phyloP scores from a whole-genome alignment of 2,888 invertebrate species.

The Chrysina gloriosa region DNA sequence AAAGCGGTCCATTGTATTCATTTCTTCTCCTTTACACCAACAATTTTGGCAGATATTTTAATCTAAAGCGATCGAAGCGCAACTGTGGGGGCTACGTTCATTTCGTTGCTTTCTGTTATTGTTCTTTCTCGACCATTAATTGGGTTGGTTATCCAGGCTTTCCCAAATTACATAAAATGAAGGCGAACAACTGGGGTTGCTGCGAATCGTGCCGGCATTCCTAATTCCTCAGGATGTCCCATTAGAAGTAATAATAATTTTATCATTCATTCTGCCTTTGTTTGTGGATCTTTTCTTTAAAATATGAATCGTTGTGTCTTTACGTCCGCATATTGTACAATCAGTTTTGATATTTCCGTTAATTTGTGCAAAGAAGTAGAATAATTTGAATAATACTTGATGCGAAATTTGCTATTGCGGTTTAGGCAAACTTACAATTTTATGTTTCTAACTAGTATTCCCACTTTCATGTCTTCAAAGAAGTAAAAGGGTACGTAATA shows the following conservation, averaged over 20 bases:
- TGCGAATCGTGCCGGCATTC: not conserved
- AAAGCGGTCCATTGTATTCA: not conserved
- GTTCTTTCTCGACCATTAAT: slow-evolving; percentile 33
- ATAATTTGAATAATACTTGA: too few relatives aligned
- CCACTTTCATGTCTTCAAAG: too few relatives aligned
- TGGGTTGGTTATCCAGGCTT: slow-evolving; percentile 32
- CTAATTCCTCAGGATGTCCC: slow-evolving; percentile 31
- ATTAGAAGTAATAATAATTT: slow-evolving; percentile 35
- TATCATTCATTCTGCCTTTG: not conserved
- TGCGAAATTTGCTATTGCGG: too few relatives aligned
- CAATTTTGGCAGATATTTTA: slow-evolving; percentile 5
- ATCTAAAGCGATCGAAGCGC: slow-evolving; percentile 15
- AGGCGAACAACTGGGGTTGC: not conserved
- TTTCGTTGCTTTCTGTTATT: slow-evolving; percentile 29
- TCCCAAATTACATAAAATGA: slow-evolving; percentile 17
- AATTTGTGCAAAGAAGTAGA: too few relatives aligned
- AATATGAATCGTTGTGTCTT: slow-evolving; percentile 13
- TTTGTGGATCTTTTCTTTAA: slow-evolving; percentile 12
- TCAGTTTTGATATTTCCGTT: slow-evolving; percentile 10
- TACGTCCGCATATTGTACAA: slow-evolving; percentile 2
- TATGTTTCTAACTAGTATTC: too few relatives aligned
- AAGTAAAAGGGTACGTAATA: too few relatives aligned
- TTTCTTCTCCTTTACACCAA: not conserved
- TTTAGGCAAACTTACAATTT: too few relatives aligned
- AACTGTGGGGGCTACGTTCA: slow-evolving; percentile 13